phyloP scores from a whole-genome alignment of 1,140 invertebrate genomes.

The Arion vulgaris region DNA sequence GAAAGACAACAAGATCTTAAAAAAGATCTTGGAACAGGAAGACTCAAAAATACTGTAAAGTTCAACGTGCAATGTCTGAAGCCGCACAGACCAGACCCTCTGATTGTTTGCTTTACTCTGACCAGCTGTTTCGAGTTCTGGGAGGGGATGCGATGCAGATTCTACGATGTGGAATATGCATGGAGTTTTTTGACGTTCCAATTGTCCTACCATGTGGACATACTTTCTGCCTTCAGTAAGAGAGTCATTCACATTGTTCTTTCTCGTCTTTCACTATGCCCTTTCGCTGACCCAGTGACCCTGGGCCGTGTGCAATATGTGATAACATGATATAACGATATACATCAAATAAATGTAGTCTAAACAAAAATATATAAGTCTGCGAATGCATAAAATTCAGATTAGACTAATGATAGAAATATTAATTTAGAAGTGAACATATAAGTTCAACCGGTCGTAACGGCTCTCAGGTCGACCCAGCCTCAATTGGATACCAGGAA shows the following conservation, averaged over 20 bases:
- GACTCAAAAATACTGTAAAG: neutral
- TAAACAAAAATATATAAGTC: too few relatives aligned
- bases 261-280: neutral
- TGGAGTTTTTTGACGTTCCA: slow-evolving; percentile 49
- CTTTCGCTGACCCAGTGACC: neutral
- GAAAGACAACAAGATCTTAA: slow-evolving; percentile 17
- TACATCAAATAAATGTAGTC: too few relatives aligned
- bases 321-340: too few relatives aligned
- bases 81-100: neutral
- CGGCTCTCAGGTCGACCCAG: too few relatives aligned
- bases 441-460: too few relatives aligned
- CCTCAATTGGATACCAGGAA: too few relatives aligned
- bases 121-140: slow-evolving; percentile 36
- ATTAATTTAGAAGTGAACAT: too few relatives aligned
- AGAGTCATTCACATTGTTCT: neutral
- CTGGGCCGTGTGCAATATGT: neutral
- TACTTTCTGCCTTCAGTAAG: slow-evolving; percentile 49
- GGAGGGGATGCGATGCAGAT: slow-evolving; percentile 45
- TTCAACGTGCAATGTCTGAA: slow-evolving; percentile 23
- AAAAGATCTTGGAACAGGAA: slow-evolving; percentile 7
- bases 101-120: slow-evolving; percentile 38
- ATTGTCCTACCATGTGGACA: slow-evolving; percentile 48
- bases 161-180: slow-evolving; percentile 45
- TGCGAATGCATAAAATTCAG: too few relatives aligned
- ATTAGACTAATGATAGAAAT: too few relatives aligned